Conservation (phyloP, 2,888 invertebrate species). For the Clivina fossor region DNA sequence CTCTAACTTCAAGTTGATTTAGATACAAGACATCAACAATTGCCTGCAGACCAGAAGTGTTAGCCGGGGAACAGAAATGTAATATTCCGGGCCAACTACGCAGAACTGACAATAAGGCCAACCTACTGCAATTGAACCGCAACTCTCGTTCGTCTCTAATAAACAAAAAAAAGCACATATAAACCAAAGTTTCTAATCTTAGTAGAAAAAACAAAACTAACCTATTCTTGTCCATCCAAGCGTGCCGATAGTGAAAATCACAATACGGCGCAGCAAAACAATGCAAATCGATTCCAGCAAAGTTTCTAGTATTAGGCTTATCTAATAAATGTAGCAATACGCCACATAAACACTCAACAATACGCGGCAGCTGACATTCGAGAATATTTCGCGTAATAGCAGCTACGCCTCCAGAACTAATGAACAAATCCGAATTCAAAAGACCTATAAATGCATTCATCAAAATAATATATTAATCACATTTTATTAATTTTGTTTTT, state of each 20-base stretch:
- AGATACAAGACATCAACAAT: constrained; percentile 80
- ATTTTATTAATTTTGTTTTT: neutral
- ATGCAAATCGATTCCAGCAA: constrained; percentile 78
- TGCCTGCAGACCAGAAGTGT: constrained; percentile 73
- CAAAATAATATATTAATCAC: neutral
- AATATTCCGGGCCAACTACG: constrained; percentile 91
- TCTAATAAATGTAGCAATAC: constrained; percentile 83
- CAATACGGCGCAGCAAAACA: constrained; percentile 92
- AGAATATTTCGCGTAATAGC: constrained; percentile 80
- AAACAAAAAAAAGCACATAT: constrained; percentile 14
- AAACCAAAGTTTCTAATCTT: constrained; percentile 7
- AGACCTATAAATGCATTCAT: constrained; percentile 75
- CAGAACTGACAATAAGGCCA: constrained; percentile 80
- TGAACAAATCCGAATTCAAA: constrained; percentile 77
- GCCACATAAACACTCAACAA: constrained; percentile 88
- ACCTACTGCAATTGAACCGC: constrained; percentile 80
- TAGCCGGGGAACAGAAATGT: constrained; percentile 81
- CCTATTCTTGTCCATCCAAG: constrained; percentile 73
- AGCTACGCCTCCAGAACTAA: constrained; percentile 79
- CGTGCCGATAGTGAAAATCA: constrained; percentile 79
- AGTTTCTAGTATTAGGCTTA: constrained; percentile 76
- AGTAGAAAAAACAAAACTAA: constrained; percentile 46
- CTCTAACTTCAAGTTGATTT: constrained; percentile 86
- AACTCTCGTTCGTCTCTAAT: constrained; percentile 74
- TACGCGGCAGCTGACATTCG: constrained; percentile 83